Conservation (phyloP, 1,140 invertebrate genomes). For the Radopholus similis region DNA sequence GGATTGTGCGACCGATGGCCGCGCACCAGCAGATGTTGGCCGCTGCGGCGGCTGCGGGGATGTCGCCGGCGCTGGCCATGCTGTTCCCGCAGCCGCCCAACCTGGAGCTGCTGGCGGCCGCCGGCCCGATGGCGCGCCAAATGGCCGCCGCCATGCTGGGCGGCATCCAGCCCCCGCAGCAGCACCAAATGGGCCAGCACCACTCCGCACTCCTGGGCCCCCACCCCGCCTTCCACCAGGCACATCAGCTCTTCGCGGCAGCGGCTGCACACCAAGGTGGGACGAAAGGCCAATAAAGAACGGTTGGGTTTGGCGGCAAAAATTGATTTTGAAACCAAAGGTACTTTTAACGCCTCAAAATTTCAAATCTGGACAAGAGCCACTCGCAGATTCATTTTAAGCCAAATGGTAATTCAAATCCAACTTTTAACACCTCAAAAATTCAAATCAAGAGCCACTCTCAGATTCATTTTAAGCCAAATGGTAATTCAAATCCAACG, state of each 20-base stretch:
- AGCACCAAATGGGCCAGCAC: not conserved
- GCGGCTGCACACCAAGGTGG: too few relatives aligned
- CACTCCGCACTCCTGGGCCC: not conserved
- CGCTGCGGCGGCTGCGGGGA: not conserved
- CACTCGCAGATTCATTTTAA: not conserved
- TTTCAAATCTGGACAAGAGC: not conserved
- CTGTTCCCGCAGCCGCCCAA: not conserved
- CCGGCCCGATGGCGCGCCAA: constrained; percentile 1
- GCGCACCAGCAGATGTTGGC: not conserved
- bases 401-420: not conserved
- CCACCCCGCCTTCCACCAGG: not conserved
- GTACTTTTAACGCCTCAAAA: not conserved
- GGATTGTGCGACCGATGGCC: not conserved
- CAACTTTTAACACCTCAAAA: too few relatives aligned
- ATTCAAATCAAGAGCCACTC: not conserved
- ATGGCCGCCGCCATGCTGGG: not conserved
- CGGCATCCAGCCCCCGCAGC: not conserved
- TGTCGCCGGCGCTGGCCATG: not conserved
- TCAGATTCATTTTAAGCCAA: not conserved
- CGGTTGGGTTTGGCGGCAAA: not conserved
- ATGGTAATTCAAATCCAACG: not conserved
- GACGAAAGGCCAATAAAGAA: too few relatives aligned
- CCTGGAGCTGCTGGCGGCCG: not conserved
- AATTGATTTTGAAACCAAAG: not conserved
- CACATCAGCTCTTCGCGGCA: not conserved